These are phyloP conservation scores for Oxygymnocypris stewartii DNA, from an alignment of 2,113 vertebrate genomes.

Conservation along the genomic window DNA sequence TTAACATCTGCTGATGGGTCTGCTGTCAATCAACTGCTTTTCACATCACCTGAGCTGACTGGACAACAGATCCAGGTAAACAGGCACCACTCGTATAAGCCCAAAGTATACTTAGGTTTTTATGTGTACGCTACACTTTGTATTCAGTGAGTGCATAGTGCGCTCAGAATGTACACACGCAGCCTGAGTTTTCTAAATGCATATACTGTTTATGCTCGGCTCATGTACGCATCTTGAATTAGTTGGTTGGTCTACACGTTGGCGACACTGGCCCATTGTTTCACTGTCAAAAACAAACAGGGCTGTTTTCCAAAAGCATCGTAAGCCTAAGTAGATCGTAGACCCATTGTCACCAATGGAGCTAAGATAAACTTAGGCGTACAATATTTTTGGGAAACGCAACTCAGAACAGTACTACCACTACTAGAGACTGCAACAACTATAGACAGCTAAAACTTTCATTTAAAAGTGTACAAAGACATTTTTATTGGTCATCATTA, in stretches of 20 bases:
- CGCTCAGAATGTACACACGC: neutral
- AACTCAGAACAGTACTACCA: neutral
- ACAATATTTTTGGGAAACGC: no score
- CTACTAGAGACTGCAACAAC: neutral
- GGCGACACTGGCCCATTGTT: neutral
- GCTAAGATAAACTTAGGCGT: no score
- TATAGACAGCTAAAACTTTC: neutral
- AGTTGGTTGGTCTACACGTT: neutral
- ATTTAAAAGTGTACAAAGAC: neutral
- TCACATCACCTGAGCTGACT: slow-evolving; percentile 89
- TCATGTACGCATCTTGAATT: neutral
- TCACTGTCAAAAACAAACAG: neutral
- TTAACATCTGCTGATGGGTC: slow-evolving; percentile 86
- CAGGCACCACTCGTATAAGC: neutral
- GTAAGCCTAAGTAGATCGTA: no score
- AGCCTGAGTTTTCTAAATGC: no score
- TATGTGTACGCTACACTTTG: neutral
- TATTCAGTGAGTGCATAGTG: neutral
- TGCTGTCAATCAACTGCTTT: slow-evolving; percentile 93
- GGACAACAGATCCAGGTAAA: slow-evolving; percentile 93
- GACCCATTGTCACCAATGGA: no score
- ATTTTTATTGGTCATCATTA: neutral
- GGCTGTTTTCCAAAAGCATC: no score
- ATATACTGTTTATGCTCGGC: no score
- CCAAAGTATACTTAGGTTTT: neutral